Evolutionary conservation across 2,113 vertebrate species (phyloP).

Genomic region (Megaptera novaeangliae): DNA sequence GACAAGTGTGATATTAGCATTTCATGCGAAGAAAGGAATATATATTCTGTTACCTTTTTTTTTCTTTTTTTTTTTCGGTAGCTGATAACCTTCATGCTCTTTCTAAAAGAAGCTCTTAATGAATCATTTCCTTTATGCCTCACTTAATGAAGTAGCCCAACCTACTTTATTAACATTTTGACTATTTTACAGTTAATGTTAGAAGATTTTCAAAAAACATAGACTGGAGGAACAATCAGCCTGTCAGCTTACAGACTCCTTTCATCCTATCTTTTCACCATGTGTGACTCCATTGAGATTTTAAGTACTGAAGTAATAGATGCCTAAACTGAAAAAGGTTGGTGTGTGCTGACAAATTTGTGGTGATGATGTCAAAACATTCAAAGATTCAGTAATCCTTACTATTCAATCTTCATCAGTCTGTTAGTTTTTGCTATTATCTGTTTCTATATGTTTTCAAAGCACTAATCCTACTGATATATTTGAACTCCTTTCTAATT

Average conservation of each 20-base stretch:
- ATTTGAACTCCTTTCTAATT: conserved; percentile 18
- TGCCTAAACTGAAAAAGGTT: conserved; percentile 73
- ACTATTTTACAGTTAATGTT: conserved; percentile 33
- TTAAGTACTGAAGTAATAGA: conserved; percentile 74
- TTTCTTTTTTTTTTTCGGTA: not conserved
- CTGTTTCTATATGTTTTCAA: conserved; percentile 41
- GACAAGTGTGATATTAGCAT: not conserved
- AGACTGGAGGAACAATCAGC: conserved; percentile 65
- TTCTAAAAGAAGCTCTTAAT: conserved; percentile 29
- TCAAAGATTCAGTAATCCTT: conserved; percentile 64
- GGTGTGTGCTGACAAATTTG: conserved; percentile 76
- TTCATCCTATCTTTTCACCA: conserved; percentile 70
- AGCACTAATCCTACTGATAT: conserved; percentile 20
- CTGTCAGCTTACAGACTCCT: conserved; percentile 72
- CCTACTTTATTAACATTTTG: conserved; percentile 44
- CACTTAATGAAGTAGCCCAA: conserved; percentile 22
- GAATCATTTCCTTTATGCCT: conserved; percentile 13
- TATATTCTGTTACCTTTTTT: not conserved
- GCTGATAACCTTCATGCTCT: not conserved
- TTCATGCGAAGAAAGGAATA: not conserved
- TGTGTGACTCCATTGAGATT: conserved; percentile 75
- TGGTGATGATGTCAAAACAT: conserved; percentile 78
- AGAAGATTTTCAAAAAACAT: conserved; percentile 28
- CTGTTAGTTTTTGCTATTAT: conserved; percentile 40
- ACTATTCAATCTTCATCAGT: conserved; percentile 37